A percentile compares a stretch with the other conserved stretches of the same genome.
Conservation (phyloP, 2,888 invertebrate genomes). For the Parapristionchus giblindavisi region DNA sequence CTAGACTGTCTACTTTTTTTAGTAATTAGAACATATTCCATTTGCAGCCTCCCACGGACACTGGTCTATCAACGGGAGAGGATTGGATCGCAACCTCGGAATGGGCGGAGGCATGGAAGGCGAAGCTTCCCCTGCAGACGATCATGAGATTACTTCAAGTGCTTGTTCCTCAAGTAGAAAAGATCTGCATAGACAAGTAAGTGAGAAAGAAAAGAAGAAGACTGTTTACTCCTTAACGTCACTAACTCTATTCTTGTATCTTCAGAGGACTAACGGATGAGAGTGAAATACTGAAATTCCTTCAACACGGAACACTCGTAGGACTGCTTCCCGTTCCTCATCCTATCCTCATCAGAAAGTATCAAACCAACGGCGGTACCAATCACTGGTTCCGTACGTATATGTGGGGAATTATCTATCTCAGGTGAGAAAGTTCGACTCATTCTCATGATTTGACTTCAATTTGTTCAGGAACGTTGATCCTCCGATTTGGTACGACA, state of each 20-base stretch:
- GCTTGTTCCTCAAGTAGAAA: slow-evolving; percentile 98
- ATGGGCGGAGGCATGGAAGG: slow-evolving; percentile 94
- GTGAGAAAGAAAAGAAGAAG: slow-evolving; percentile 67
- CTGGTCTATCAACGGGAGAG: slow-evolving; percentile 20
- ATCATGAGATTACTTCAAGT: slow-evolving; percentile 98
- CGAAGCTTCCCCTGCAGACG: slow-evolving; percentile 94
- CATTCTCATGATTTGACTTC: neutral
- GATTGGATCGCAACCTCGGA: slow-evolving; percentile 90
- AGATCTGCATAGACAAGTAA: slow-evolving; percentile 98
- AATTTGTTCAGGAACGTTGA: slow-evolving; percentile 85
- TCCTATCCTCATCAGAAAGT: slow-evolving; percentile 97
- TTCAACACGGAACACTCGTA: slow-evolving; percentile 97
- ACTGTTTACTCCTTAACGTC: neutral
- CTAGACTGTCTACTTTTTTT: neutral
- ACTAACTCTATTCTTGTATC: neutral
- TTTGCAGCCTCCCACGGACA: slow-evolving; percentile 15
- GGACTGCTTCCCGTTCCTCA: slow-evolving; percentile 97
- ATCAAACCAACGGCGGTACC: slow-evolving; percentile 95
- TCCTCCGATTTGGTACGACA: slow-evolving; percentile 99
- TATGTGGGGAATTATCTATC: slow-evolving; percentile 99
- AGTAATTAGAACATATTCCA: neutral
- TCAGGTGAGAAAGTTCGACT: slow-evolving; percentile 77
- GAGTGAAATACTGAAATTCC: slow-evolving; percentile 96
- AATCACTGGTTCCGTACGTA: slow-evolving; percentile 99
- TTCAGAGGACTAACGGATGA: slow-evolving; percentile 94